Evolutionary conservation across 2,888 invertebrate species (phyloP).

Genomic region (Sarcophaga subvicina): DNA sequence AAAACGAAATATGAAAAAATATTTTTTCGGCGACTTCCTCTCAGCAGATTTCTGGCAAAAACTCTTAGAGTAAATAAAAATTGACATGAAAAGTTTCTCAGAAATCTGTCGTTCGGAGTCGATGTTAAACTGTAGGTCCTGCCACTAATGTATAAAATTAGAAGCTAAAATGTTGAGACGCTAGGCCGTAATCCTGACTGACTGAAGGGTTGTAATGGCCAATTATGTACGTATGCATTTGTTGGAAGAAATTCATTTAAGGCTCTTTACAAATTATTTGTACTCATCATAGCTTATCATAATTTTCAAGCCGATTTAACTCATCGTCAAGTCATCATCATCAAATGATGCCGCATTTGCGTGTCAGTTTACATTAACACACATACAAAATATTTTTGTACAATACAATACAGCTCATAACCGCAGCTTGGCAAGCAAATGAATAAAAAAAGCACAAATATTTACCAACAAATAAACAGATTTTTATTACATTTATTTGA

Average conservation of each 20-base stretch:
- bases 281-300: constrained; percentile 43
- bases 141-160: too few relatives aligned
- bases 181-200: too few relatives aligned
- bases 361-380: constrained; percentile 66
- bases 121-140: too few relatives aligned
- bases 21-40: too few relatives aligned
- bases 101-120: too few relatives aligned
- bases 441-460: not conserved
- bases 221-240: not conserved
- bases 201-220: too few relatives aligned
- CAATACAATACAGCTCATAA: not conserved
- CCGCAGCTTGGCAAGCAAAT: not conserved
- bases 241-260: constrained; percentile 11
- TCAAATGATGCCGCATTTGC: constrained; percentile 68
- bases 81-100: too few relatives aligned
- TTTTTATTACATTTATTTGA: constrained; percentile 33
- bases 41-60: too few relatives aligned
- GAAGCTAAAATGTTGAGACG: too few relatives aligned
- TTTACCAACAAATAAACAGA: constrained; percentile 31
- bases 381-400: constrained; percentile 11
- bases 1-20: too few relatives aligned
- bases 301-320: constrained; percentile 62
- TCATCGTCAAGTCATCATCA: constrained; percentile 69
- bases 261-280: not conserved
- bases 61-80: too few relatives aligned